phyloP scores from a whole-genome alignment of 2,113 vertebrate genomes.

The Semnornis frantzii region DNA sequence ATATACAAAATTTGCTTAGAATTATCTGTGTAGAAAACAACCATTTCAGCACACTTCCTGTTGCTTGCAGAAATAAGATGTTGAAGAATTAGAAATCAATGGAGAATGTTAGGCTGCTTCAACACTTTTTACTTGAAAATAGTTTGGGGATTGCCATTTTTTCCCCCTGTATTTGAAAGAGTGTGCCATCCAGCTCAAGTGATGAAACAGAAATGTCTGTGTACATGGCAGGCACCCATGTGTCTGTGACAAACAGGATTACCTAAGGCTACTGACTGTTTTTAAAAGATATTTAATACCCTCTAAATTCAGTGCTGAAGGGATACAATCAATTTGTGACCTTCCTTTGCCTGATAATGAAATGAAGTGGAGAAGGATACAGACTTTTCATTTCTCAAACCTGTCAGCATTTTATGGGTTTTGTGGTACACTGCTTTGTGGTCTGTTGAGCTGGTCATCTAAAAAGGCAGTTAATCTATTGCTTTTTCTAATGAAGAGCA shows the following conservation, averaged over 20 bases:
- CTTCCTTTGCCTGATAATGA: slow-evolving; percentile 37
- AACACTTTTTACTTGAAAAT: not conserved
- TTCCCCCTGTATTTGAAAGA: not conserved
- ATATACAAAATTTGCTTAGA: not conserved
- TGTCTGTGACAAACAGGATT: not conserved
- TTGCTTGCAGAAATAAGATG: not conserved
- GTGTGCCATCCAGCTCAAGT: not conserved
- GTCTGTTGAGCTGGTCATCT: slow-evolving; percentile 1
- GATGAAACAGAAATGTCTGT: not conserved
- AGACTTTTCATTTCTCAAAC: slow-evolving; percentile 44
- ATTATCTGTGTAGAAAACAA: not conserved
- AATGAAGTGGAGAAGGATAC: slow-evolving; percentile 29
- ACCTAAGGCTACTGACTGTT: slow-evolving; percentile 15
- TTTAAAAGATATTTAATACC: slow-evolving; percentile 23
- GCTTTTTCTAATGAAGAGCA: not conserved
- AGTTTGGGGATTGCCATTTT: not conserved
- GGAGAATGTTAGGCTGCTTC: not conserved
- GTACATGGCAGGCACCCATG: not conserved
- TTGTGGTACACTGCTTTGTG: slow-evolving; percentile 16
- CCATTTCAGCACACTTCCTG: not conserved
- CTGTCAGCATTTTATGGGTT: slow-evolving; percentile 21
- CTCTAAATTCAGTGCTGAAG: not conserved
- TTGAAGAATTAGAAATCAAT: not conserved
- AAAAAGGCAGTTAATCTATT: slow-evolving; percentile 8
- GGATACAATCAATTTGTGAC: slow-evolving; percentile 73